Conservation (phyloP, 2,888 invertebrate genomes). For the Saturnia pavonia region DNA sequence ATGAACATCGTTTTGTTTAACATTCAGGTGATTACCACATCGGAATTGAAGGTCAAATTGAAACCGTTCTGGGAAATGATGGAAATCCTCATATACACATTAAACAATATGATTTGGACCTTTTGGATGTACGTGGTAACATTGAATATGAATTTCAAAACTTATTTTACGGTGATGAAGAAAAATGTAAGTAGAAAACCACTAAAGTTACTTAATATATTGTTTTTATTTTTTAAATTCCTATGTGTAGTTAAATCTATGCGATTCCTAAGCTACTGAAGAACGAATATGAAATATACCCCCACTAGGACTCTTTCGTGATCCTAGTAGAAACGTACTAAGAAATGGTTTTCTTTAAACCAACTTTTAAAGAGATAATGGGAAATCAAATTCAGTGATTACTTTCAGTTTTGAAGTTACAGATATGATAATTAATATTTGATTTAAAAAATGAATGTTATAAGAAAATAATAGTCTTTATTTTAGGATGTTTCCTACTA, state of each 20-base stretch:
- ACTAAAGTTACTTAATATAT: neutral
- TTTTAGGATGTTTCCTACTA: too few relatives aligned
- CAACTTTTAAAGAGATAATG: neutral
- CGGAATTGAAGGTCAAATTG: slow-evolving; percentile 10
- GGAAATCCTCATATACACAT: slow-evolving; percentile 5
- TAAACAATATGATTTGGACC: slow-evolving; percentile 6
- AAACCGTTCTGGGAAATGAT: neutral
- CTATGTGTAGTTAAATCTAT: neutral
- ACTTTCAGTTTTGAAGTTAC: too few relatives aligned
- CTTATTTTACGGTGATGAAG: slow-evolving; percentile 27
- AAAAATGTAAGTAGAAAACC: slow-evolving; percentile 26
- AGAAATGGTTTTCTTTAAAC: neutral
- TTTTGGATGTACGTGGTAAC: slow-evolving; percentile 12
- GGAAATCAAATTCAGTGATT: too few relatives aligned
- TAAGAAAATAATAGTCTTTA: too few relatives aligned
- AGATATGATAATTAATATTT: too few relatives aligned
- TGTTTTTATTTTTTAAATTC: slow-evolving; percentile 12
- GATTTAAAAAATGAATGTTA: too few relatives aligned
- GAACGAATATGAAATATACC: neutral
- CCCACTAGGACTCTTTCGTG: neutral
- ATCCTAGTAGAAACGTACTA: neutral
- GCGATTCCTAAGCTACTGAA: neutral
- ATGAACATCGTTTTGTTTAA: neutral
- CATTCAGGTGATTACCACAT: slow-evolving; percentile 18
- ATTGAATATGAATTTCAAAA: slow-evolving; percentile 23